Base-by-base conservation (phyloP, 2,888 invertebrate species). In the Nesidiocoris tenuis region DNA sequence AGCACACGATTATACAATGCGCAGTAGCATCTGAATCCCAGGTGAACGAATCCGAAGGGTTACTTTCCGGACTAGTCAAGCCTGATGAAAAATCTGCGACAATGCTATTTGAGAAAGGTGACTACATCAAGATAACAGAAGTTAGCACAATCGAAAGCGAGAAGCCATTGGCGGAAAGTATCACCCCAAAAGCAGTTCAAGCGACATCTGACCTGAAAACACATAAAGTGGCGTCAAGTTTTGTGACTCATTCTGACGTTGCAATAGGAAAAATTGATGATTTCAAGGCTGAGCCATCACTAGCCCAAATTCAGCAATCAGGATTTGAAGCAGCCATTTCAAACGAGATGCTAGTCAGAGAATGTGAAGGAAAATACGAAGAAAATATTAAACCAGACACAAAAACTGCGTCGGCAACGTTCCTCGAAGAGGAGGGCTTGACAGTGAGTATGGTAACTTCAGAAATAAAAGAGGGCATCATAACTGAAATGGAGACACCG, bases 71-170 rank as follows among this genome's bases (percentile, higher is more conserved):
- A 74, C 81, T 83, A 5, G 80, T 83, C 23, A 83, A 82, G 79
- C 84, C 85, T n/a, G 81, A 82, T 66, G 80, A 82, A 61, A 86
- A 86, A 81, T 82, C 82, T 22, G 86, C 85, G 5, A 83, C 85
- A 72, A 81, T 87, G 25, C 85, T 81, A 25, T 88, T 86, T 82
- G 86, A 84, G 82, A 87, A 85, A 85, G 87, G 84, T 81, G 86
- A 89, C 84, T 82, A 89, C 79, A 79, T 92, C 63, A 87, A 86
- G 81, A 84, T 91, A 16, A 88, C 86, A 3, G 82, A 84, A 80
- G 83, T 84, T 0, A 82, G 83, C 74, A 79, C 83, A 1, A 83
- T 84, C 74, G 84, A 88, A 66, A 86, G 83, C 82, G 88, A 88
- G 85, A 83, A 84, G 83, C 84, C 81, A 75, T 83, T 87, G 22